Conservation (phyloP, 64 coral and sea anemone species). For the Actinia equina region DNA sequence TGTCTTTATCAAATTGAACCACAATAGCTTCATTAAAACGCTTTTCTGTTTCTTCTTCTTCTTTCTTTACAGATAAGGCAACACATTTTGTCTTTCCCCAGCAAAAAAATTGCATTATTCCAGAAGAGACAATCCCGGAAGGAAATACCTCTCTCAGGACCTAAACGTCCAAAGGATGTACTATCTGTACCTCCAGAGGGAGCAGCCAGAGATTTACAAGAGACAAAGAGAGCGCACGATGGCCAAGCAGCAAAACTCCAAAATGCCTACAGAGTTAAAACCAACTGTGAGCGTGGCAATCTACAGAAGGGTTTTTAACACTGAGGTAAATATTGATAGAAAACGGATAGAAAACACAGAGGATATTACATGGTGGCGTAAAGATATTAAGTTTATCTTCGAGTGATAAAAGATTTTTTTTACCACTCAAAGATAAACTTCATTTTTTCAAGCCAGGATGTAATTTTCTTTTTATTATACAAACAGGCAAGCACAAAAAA, state of each 20-base stretch:
- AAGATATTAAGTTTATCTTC: too few relatives aligned
- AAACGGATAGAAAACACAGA: too few relatives aligned
- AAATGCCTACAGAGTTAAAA: not conserved
- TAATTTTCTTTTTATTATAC: too few relatives aligned
- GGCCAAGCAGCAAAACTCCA: not conserved
- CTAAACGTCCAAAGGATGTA: conserved; percentile 48
- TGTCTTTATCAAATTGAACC: not conserved
- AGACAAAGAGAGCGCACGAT: not conserved
- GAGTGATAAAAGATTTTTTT: too few relatives aligned
- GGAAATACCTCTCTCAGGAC: conserved; percentile 16
- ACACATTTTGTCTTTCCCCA: conserved; percentile 34
- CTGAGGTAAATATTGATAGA: not conserved
- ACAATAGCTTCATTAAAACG: not conserved
- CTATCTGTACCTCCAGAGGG: conserved; percentile 25
- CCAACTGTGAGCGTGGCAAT: not conserved
- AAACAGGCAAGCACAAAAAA: too few relatives aligned
- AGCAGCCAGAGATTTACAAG: not conserved
- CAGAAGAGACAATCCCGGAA: conserved; percentile 27
- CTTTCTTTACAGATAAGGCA: conserved; percentile 16
- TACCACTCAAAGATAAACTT: too few relatives aligned
- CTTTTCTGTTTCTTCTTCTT: not conserved
- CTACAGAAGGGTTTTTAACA: not conserved
- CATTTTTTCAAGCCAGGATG: too few relatives aligned
- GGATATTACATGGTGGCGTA: too few relatives aligned
- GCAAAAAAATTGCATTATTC: conserved; percentile 24